Evolutionary conservation across 2,888 invertebrate genomes (phyloP).

Genomic region (Drosophila maculinotata): DNA sequence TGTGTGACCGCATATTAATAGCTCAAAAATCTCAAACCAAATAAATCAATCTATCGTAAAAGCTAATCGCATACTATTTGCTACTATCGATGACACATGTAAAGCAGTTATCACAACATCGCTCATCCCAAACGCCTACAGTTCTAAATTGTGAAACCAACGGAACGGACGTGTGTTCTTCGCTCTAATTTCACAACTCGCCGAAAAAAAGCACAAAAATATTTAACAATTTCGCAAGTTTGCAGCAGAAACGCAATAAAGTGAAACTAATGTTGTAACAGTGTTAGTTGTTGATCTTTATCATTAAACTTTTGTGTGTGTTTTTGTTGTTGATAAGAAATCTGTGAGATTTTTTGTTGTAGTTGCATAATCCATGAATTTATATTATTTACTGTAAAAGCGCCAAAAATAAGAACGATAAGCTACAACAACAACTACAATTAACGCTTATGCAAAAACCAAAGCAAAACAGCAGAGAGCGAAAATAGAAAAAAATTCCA

Average conservation of each 20-base stretch:
- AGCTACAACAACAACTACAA: slow-evolving; percentile 10
- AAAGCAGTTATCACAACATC: slow-evolving; percentile 8
- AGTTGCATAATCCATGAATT: slow-evolving; percentile 53
- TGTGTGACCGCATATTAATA: slow-evolving; percentile 16
- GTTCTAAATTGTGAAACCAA: slow-evolving; percentile 44
- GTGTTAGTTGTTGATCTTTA: slow-evolving; percentile 2
- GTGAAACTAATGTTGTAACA: slow-evolving; percentile 14
- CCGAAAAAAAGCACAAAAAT: slow-evolving; percentile 46
- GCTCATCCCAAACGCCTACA: slow-evolving; percentile 21
- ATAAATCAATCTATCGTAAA: neutral
- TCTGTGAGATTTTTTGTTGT: slow-evolving; percentile 37
- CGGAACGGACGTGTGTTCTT: slow-evolving; percentile 23
- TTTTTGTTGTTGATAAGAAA: slow-evolving; percentile 40
- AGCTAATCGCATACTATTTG: neutral
- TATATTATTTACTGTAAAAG: slow-evolving; percentile 44
- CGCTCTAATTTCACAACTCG: slow-evolving; percentile 39
- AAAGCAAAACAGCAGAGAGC: slow-evolving; percentile 26
- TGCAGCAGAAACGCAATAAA: slow-evolving; percentile 8
- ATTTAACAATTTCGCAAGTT: slow-evolving; percentile 31
- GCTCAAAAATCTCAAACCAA: neutral
- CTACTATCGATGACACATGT: slow-evolving; percentile 5
- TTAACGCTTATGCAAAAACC: slow-evolving; percentile 37
- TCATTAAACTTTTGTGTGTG: slow-evolving; percentile 3
- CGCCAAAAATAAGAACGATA: slow-evolving; percentile 47
- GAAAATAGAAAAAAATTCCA: slow-evolving; percentile 40